phyloP scores from a whole-genome alignment of 2,113 vertebrate genomes.

The Corapipo altera region DNA sequence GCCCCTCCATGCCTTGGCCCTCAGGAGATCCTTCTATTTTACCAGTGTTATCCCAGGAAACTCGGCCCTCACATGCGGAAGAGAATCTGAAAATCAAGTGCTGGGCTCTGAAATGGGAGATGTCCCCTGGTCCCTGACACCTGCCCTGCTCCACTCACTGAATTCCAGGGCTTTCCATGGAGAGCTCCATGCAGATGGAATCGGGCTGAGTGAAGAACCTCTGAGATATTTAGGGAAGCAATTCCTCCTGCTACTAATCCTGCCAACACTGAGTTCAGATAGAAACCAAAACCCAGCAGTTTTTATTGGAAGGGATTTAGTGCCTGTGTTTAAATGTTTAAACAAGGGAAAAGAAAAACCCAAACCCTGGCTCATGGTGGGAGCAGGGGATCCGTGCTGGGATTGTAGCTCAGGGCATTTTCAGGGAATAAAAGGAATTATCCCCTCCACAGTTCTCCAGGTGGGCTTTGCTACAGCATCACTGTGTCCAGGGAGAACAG shows the following conservation, averaged over 20 bases:
- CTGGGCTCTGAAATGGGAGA: background rate
- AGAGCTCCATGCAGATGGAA: background rate
- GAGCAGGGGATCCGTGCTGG: background rate
- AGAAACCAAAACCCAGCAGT: background rate
- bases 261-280: conserved; percentile 10
- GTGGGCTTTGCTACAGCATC: background rate
- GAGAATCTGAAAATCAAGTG: background rate
- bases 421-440: background rate
- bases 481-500: background rate
- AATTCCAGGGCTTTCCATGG: background rate
- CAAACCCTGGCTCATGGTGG: background rate
- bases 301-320: background rate
- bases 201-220: background rate
- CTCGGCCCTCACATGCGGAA: background rate
- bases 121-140: background rate
- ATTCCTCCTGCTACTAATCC: conserved; percentile 24
- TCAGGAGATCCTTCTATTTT: background rate
- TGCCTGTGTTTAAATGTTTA: background rate
- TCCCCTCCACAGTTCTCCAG: background rate
- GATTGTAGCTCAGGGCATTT: accelerated
- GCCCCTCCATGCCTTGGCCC: background rate
- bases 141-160: background rate
- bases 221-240: background rate
- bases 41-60: background rate
- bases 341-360: background rate